Base-by-base conservation (phyloP, 1,140 invertebrate species). In the Idris sp. region DNA sequence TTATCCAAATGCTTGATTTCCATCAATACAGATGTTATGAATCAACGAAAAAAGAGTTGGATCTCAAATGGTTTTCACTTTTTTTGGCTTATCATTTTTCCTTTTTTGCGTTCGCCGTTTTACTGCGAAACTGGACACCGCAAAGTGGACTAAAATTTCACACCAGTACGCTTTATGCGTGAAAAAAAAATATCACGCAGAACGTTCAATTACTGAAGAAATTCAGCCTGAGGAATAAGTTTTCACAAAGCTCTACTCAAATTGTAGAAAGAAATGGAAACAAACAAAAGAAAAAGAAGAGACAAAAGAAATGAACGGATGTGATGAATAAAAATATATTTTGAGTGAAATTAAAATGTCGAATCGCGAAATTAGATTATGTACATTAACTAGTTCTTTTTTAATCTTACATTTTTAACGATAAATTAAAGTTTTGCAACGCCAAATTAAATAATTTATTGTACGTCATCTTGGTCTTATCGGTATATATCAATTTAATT, bases 191-290 rank as follows among this genome's bases (percentile, higher is more conserved):
- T 48, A 33, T 51, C 36, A 44, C 59, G 35, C 44, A 30, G 46
- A 65, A 44, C 48, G 18, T 54, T 65, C 48, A 53, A 65, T 53
- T 65, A 44, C 48, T 31, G 31, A 30, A 46, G 61, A 44, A 53
- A 62, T 33, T 40, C 8, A 53, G 59, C 33, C 51, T 48, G 16
- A 7, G n/a, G 8, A 30, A 19, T 44, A 46, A 10, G 7, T 53
- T 64, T 64, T 31, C 46, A 61, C 9, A 43, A 56, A 46, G 26
- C 7, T 35, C 18, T 43, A 30, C 15, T 43, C 16, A 22, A 31
- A 30, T 36, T 59, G 38, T 19, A n/a, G n/a, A 40, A 22, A 33
- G 40, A 40, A 43, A 15, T 31, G 26, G 18, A 43, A 58, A 58
- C 13, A 19, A 13, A 9, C 14, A 6, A 48, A 9, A 48, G 25